phyloP scores from a whole-genome alignment of 2,888 invertebrate species.

The Yponomeuta malinellus region DNA sequence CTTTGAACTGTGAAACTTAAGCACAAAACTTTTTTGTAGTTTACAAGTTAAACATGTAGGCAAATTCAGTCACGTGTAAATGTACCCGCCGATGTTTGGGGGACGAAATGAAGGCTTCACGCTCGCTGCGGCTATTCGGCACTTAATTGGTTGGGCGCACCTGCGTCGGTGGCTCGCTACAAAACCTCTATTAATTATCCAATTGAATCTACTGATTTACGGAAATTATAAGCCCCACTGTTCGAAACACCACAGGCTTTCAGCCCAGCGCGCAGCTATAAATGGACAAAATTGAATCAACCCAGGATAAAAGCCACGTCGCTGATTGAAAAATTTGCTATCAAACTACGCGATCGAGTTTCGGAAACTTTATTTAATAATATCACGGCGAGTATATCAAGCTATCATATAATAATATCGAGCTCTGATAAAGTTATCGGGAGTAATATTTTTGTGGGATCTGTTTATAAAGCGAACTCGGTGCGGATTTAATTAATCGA shows the following conservation, averaged over 20 bases:
- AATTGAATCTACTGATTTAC: slow-evolving; percentile 23
- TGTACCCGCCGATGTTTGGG: too few species aligned
- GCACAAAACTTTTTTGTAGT: too few species aligned
- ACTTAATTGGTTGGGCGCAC: slow-evolving; percentile 15
- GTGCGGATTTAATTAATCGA: too few species aligned
- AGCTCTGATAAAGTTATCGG: background rate
- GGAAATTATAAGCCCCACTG: background rate
- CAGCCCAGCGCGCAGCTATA: background rate
- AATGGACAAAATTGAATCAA: background rate
- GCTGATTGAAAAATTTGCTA: background rate
- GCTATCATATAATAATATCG: background rate
- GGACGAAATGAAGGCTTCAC: background rate
- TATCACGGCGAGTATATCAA: background rate
- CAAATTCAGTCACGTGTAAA: too few species aligned
- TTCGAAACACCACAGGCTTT: background rate
- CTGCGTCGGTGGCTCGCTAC: slow-evolving; percentile 22
- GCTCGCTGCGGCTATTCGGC: background rate
- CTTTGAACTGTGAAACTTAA: too few species aligned
- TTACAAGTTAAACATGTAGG: too few species aligned
- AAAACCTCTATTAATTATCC: slow-evolving; percentile 28
- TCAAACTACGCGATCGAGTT: background rate
- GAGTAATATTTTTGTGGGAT: background rate
- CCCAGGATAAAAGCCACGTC: background rate
- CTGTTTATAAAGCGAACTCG: background rate
- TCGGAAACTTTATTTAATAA: background rate